phyloP scores from a whole-genome alignment of 2,797 vertebrate species.

The Rachycentron canadum region DNA sequence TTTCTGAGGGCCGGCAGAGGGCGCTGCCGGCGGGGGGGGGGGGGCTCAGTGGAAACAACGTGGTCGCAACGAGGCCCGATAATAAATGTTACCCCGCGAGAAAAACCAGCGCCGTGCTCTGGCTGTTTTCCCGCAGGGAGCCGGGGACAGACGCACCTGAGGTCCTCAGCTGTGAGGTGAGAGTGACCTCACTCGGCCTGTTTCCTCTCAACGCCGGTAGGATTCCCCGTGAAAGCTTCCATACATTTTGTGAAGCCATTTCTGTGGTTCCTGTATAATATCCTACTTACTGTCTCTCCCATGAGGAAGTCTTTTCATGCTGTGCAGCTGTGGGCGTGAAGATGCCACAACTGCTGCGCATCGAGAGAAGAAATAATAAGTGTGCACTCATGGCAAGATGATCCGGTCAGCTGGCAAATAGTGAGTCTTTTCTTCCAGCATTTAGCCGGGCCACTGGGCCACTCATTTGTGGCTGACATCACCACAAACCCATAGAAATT shows the following conservation, averaged over 20 bases:
- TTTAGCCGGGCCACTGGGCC: conserved; percentile 9
- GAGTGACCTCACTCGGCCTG: conserved; percentile 37
- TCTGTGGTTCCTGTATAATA: conserved; percentile 38
- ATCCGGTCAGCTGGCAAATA: conserved; percentile 30
- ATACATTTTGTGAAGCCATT: conserved; percentile 29
- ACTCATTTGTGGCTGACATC: conserved; percentile 22
- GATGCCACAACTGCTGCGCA: conserved; percentile 28
- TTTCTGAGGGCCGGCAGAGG: conserved; percentile 66
- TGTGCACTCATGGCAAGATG: conserved; percentile 3
- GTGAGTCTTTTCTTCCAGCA: conserved; percentile 28
- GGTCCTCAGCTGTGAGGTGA: conserved; percentile 34
- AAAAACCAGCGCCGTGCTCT: conserved; percentile 16
- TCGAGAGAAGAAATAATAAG: conserved; percentile 22
- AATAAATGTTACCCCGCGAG: conserved; percentile 49
- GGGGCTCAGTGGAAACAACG: conserved; percentile 45
- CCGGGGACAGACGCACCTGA: conserved; percentile 1
- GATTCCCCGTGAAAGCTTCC: conserved; percentile 11
- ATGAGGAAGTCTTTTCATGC: conserved; percentile 21
- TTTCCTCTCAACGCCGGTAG: conserved; percentile 33
- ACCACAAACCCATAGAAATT: conserved; percentile 24
- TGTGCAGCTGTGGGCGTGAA: conserved; percentile 25
- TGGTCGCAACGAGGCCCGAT: conserved; percentile 26
- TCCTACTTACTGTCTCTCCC: conserved; percentile 23
- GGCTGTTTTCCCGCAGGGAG: conserved; percentile 39
- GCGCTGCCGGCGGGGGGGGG: conserved; percentile 55